Evolutionary conservation across 2,888 invertebrate species (phyloP).

Genomic region (Piscicola geometra): DNA sequence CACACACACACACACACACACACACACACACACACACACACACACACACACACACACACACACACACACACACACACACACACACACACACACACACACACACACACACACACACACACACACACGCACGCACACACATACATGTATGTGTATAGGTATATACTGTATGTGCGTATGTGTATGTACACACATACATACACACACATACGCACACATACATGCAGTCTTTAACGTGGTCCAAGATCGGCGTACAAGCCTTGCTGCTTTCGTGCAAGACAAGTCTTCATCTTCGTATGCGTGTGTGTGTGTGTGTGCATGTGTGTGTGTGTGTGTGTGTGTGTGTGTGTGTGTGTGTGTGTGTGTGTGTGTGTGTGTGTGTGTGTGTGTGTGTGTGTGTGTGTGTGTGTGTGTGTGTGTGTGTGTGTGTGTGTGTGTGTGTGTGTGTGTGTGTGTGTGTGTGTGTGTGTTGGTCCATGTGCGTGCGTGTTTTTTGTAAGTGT

Average conservation of each 20-base stretch:
- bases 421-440: no score
- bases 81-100: conserved; percentile 18
- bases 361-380: no score
- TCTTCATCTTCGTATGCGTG: no score
- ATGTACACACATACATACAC: background rate
- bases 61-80: conserved; percentile 19
- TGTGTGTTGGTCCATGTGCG: no score
- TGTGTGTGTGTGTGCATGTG: background rate
- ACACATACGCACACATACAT: background rate
- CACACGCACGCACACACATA: conserved; percentile 2
- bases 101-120: conserved; percentile 9
- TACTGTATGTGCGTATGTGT: background rate
- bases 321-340: conserved; percentile 1
- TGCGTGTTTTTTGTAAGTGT: background rate
- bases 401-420: no score
- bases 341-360: no score
- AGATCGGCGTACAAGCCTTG: no score
- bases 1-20: conserved; percentile 22
- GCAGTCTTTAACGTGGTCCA: no score
- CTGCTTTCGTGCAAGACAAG: no score
- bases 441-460: no score
- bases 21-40: conserved; percentile 17
- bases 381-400: no score
- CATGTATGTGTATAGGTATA: background rate
- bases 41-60: conserved; percentile 19